Conservation (phyloP, 2,888 invertebrate genomes). For the Spicauda simplicius region DNA sequence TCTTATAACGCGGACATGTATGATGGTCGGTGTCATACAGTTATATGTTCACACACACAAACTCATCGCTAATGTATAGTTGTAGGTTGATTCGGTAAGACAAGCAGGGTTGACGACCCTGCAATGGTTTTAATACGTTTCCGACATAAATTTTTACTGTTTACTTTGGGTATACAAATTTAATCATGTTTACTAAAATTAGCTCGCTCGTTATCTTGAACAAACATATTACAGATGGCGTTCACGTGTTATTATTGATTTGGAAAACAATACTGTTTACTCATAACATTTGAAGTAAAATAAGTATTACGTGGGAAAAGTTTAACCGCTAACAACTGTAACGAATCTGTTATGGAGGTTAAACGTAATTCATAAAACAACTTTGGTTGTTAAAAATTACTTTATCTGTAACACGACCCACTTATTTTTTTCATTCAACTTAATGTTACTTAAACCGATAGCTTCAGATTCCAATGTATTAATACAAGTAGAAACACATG, state of each 20-base stretch:
- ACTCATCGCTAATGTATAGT: conserved; percentile 8
- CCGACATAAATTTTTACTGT: neutral
- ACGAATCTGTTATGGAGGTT: conserved; percentile 5
- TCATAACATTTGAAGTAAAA: neutral
- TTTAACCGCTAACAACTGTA: conserved; percentile 3
- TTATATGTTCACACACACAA: conserved; percentile 31
- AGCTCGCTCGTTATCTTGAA: conserved; percentile 2
- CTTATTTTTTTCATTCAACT: conserved; percentile 3
- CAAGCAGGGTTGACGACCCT: conserved; percentile 36
- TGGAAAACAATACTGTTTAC: conserved; percentile 16
- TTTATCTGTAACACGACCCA: conserved; percentile 14
- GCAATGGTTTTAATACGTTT: conserved; percentile 49
- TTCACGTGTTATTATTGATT: conserved; percentile 6
- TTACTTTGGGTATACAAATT: neutral
- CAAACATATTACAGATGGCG: conserved; percentile 4
- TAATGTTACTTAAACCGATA: neutral
- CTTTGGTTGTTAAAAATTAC: conserved; percentile 9
- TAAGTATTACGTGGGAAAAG: conserved; percentile 7
- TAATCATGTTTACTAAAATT: conserved; percentile 25
- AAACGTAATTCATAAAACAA: conserved; percentile 7
- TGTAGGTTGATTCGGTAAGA: conserved; percentile 11
- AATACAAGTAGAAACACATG: neutral
- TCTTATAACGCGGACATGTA: conserved; percentile 40
- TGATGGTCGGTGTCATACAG: conserved; percentile 35
- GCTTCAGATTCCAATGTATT: neutral